Conservation (phyloP, 1,140 invertebrate species). For the Metaphire vulgaris region DNA sequence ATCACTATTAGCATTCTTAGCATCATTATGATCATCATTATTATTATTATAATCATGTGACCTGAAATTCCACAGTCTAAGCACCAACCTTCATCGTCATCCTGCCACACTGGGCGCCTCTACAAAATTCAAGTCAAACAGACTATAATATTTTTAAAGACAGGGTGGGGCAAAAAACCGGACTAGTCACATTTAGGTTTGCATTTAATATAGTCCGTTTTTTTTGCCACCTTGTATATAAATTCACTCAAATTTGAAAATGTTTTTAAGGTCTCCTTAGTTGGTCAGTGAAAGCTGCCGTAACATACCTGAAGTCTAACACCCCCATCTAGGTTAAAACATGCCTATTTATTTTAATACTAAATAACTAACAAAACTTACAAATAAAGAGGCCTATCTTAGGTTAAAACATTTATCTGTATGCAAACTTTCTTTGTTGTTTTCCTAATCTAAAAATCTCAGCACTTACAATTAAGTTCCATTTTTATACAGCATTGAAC, state of each 20-base stretch:
- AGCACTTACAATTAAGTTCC: background rate
- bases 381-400: too few species aligned
- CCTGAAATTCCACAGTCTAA: background rate
- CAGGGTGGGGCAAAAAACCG: too few species aligned
- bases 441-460: background rate
- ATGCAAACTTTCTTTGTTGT: background rate
- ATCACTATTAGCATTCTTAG: background rate
- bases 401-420: too few species aligned
- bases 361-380: too few species aligned
- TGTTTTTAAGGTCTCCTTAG: background rate
- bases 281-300: background rate
- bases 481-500: background rate
- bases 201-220: background rate
- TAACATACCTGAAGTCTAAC: background rate
- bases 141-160: background rate
- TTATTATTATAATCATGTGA: background rate
- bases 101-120: slow-evolving; percentile 26
- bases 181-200: background rate
- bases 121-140: slow-evolving; percentile 12
- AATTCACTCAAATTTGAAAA: background rate
- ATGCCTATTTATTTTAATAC: too few species aligned
- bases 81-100: slow-evolving; percentile 19
- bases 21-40: background rate
- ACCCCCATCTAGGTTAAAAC: too few species aligned
- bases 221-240: background rate